Percentiles rank a stretch among this genome's conserved stretches.
phyloP scores from a whole-genome alignment of 2,113 vertebrate species.

The Candoia aspera region DNA sequence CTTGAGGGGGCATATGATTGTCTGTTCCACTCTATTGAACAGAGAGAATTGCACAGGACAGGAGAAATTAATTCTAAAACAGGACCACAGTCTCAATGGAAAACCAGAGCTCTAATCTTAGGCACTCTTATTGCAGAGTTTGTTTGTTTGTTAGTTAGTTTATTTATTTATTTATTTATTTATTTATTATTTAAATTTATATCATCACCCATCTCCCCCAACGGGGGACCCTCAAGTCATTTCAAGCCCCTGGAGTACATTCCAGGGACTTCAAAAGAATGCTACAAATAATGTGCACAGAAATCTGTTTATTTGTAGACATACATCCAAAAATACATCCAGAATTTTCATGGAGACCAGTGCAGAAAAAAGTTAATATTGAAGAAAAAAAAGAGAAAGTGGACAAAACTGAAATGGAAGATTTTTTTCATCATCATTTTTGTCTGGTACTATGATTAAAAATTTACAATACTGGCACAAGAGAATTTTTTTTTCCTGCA shows the following conservation, averaged over 20 bases:
- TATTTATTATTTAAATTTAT: too few species aligned
- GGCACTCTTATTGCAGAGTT: background rate
- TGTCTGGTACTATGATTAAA: background rate
- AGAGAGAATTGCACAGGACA: constrained; percentile 3
- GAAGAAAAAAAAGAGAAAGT: background rate
- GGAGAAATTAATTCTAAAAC: background rate
- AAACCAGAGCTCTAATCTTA: background rate
- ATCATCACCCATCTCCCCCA: too few species aligned
- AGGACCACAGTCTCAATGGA: background rate
- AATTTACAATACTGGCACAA: background rate
- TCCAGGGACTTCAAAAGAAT: background rate
- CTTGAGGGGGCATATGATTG: background rate
- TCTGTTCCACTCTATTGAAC: background rate
- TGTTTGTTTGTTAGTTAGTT: too few species aligned
- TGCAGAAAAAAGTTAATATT: background rate
- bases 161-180: too few species aligned
- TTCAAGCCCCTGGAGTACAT: too few species aligned
- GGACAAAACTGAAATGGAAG: background rate
- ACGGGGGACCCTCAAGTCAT: too few species aligned
- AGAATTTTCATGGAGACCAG: background rate
- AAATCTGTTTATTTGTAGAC: background rate
- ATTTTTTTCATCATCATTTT: background rate
- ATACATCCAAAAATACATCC: background rate
- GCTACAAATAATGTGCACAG: background rate
- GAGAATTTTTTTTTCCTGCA: background rate